Evolutionary conservation across 2,888 invertebrate genomes (phyloP).

Genomic region (Xestia ashworthii): DNA sequence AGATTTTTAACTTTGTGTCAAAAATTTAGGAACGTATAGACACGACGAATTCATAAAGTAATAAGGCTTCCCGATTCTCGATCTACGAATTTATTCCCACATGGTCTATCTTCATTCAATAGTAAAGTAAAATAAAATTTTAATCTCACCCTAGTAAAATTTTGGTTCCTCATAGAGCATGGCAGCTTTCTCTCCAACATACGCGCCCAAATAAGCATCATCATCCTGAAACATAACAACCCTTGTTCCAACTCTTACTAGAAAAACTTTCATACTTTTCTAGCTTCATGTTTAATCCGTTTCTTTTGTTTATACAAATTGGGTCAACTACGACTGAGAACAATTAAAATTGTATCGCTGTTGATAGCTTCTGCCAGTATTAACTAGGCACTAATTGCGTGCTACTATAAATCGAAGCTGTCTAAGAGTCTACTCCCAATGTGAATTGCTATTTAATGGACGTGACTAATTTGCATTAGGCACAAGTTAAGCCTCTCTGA

Average conservation of each 20-base stretch:
- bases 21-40: background rate
- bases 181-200: constrained; percentile 72
- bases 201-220: constrained; percentile 78
- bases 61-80: background rate
- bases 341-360: constrained; percentile 23
- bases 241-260: background rate
- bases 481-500: constrained; percentile 24
- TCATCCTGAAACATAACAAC: constrained; percentile 67
- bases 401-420: constrained; percentile 15
- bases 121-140: background rate
- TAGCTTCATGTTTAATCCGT: background rate
- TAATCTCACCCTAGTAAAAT: constrained; percentile 60
- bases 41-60: background rate
- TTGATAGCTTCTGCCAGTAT: constrained; percentile 6
- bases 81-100: background rate
- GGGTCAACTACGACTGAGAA: constrained; percentile 2
- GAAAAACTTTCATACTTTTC: background rate
- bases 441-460: constrained; percentile 29
- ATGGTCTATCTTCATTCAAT: background rate
- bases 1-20: background rate
- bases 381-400: constrained; percentile 21
- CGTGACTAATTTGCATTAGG: constrained; percentile 28
- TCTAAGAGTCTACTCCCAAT: constrained; percentile 6
- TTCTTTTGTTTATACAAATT: constrained; percentile 3
- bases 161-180: constrained; percentile 61